Percentiles rank a stretch among this genome's conserved stretches.
Conservation (phyloP, 2,797 vertebrate genomes). For the Fundulus diaphanus region DNA sequence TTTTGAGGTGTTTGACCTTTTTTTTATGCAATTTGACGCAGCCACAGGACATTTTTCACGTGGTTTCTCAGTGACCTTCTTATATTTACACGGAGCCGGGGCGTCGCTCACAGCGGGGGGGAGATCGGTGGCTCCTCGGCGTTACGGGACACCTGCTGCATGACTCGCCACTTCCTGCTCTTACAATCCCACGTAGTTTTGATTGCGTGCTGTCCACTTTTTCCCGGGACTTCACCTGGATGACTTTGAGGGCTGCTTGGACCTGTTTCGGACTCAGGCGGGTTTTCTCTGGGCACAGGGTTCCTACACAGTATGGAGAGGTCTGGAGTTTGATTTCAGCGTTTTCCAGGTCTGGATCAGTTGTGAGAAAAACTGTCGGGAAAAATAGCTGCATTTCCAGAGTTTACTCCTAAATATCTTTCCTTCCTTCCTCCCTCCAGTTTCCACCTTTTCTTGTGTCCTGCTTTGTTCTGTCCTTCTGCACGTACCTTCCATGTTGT, state of each 20-base stretch:
- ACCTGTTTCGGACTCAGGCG: slow-evolving; percentile 39
- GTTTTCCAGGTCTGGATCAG: background rate
- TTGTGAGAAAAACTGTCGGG: background rate
- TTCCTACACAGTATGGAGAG: slow-evolving; percentile 1
- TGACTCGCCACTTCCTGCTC: slow-evolving; percentile 48
- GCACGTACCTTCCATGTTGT: background rate
- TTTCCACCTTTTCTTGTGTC: background rate
- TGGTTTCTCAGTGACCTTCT: slow-evolving; percentile 54
- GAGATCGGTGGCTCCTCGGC: slow-evolving; percentile 38
- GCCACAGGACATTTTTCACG: slow-evolving; percentile 46
- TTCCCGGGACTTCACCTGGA: slow-evolving; percentile 52
- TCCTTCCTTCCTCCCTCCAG: background rate
- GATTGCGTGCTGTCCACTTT: slow-evolving; percentile 53
- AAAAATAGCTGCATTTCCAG: background rate
- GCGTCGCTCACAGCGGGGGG: slow-evolving; percentile 36
- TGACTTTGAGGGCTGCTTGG: slow-evolving; percentile 48
- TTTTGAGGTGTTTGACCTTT: slow-evolving; percentile 33
- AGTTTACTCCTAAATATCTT: background rate
- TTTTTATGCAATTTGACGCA: slow-evolving; percentile 38
- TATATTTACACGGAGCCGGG: slow-evolving; percentile 51
- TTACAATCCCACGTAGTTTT: slow-evolving; percentile 35
- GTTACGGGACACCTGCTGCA: slow-evolving; percentile 37
- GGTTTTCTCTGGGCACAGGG: slow-evolving; percentile 14
- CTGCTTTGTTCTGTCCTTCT: background rate
- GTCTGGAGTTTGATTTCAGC: background rate